Base-by-base conservation (phyloP, 2,113 vertebrate genomes). In the Gambusia affinis region DNA sequence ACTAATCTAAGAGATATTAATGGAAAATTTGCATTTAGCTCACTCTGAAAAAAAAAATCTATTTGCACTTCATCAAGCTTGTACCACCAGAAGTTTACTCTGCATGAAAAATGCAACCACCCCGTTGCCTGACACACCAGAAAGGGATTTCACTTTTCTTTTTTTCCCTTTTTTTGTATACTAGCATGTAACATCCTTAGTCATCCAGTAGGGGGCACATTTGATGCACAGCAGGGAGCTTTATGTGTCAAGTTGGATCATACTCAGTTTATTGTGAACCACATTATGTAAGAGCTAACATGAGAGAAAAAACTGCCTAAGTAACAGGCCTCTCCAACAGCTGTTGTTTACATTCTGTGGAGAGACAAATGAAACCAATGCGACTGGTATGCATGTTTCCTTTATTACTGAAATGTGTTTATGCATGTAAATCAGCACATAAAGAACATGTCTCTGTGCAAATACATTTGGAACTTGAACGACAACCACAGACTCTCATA, bases 361-460 rank as follows among this genome's bases (percentile, higher is more conserved):
- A 7, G 3, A 78, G 12, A 74, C 60, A 79, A 73, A 68, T 12
- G 22, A 57, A 27, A 63, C 17, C 22, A 31, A 24, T 22, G 31
- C 24, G 14, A 19, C 28, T 29, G 61, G 28, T 79, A 77, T 79
- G 65, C 80, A 72, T 60, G 80, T 91, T 88, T 84, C 80, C 87
- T 94, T 81, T 82, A 93, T 94, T 94, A 91, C 80, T 24, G 37
- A 92, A 92, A 91, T 78, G 80, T 91, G 79, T 92, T 93, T 92
- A 93, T 92, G 79, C 90, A 81, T 93, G 94, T 85, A 94, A 92
- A 96, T 95, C 71, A 92, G 78, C 4, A 60, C 84, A 82, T 73
- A 84, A 67, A 78, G 81, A 91, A 91, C 85, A 90, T 87, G 82
- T 91, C 81, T 87, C 94, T 96, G 94, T 96, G 93, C 92, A 93